Evolutionary conservation across 53 echinoderm and acorn worm genomes (phyloP).

Genomic region (Paracentrotus lividus): DNA sequence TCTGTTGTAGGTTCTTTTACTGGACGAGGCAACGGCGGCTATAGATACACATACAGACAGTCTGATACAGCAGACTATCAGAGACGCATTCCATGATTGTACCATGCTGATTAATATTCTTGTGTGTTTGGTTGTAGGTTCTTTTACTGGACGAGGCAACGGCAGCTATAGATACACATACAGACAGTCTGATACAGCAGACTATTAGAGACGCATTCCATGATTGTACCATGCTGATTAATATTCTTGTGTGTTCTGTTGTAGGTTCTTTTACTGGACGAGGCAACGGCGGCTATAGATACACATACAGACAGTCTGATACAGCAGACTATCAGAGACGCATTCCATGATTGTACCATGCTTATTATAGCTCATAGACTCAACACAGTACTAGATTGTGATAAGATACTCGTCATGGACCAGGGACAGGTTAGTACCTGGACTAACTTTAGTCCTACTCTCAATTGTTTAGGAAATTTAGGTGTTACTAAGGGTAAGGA

Average conservation of each 20-base stretch:
- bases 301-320: slow-evolving; percentile 96
- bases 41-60: neutral
- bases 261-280: slow-evolving; percentile 91
- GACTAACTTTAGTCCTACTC: slow-evolving; percentile 80
- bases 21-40: no score
- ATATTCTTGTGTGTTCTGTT: neutral
- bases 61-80: no score
- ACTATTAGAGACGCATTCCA: no score
- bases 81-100: neutral
- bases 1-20: no score
- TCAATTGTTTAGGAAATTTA: no score
- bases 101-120: no score
- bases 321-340: slow-evolving; percentile 91
- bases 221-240: neutral
- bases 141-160: no score
- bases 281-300: slow-evolving; percentile 98
- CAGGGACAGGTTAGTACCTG: slow-evolving; percentile 78
- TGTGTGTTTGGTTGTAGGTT: neutral
- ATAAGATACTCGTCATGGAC: slow-evolving; percentile 90
- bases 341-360: slow-evolving; percentile 93
- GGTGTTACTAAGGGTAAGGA: no score
- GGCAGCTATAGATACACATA: neutral
- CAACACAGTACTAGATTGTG: slow-evolving; percentile 92
- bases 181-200: neutral
- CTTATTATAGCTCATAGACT: slow-evolving; percentile 96